Percentiles rank a stretch among this genome's conserved stretches.
Evolutionary conservation across 1,140 invertebrate genomes (phyloP).

Genomic region (Telenomus remus): DNA sequence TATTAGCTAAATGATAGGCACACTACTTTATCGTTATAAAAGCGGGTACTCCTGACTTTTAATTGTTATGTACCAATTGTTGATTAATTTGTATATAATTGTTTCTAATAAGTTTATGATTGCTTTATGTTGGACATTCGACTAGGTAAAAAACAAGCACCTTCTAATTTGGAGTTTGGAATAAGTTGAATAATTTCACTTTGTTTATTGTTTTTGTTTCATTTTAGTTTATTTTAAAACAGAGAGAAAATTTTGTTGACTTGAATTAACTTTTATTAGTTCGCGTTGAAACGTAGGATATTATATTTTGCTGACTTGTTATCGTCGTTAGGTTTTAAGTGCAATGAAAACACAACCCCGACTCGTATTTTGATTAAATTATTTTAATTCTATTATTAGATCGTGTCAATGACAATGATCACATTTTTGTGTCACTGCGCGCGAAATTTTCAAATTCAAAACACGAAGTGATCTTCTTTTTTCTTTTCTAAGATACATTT

Average conservation of each 20-base stretch:
- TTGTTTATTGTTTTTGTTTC: conserved; percentile 3
- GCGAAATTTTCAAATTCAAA: background rate
- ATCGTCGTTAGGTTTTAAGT: background rate
- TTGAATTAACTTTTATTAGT: background rate
- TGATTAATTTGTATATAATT: conserved; percentile 37
- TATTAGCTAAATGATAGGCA: conserved; percentile 27
- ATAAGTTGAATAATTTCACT: conserved; percentile 7
- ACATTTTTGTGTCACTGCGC: background rate
- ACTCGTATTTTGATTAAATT: conserved; percentile 1
- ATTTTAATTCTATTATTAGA: background rate
- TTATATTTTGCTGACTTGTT: conserved; percentile 4
- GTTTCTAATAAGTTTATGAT: conserved; percentile 12
- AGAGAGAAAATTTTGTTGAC: background rate
- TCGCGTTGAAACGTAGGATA: background rate
- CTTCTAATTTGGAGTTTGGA: conserved; percentile 38
- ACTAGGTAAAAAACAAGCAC: conserved; percentile 38
- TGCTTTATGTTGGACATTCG: conserved; percentile 24
- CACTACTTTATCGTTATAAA: conserved; percentile 4
- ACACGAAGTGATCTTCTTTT: background rate
- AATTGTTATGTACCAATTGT: conserved; percentile 31
- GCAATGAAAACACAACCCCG: background rate
- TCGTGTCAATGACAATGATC: background rate
- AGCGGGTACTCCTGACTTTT: conserved; percentile 14
- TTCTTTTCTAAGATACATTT: background rate
- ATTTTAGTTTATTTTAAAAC: background rate